These are phyloP conservation scores for Eupleurogrammus muticus DNA, from an alignment of 2,797 vertebrate genomes.

Conservation along the genomic window DNA sequence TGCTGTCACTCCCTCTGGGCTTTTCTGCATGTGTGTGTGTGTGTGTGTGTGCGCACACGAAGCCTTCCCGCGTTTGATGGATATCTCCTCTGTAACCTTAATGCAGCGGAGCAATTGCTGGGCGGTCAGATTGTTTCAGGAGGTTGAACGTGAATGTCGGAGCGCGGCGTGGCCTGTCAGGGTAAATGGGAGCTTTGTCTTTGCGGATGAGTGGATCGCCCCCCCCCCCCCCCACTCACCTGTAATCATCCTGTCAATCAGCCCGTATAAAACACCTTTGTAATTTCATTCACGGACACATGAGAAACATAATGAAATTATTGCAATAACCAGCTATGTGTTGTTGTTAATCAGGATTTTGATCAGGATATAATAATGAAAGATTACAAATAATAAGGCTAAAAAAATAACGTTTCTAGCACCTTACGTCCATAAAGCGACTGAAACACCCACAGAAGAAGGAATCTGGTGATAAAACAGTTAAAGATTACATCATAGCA, in stretches of 20 bases:
- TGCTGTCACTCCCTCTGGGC: constrained; percentile 27
- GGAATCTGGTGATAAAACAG: constrained; percentile 55
- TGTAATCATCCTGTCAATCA: too few relatives aligned
- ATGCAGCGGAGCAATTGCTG: constrained; percentile 20
- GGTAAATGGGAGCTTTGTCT: constrained; percentile 74
- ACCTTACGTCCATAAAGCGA: background rate
- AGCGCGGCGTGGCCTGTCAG: constrained; percentile 65
- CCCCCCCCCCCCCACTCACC: constrained; percentile 45
- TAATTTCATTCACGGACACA: constrained; percentile 5
- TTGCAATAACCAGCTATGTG: too few relatives aligned
- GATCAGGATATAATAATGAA: background rate
- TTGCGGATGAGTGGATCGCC: constrained; percentile 47
- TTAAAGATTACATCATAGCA: constrained; percentile 74
- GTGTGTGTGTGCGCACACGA: constrained; percentile 9
- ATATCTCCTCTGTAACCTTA: constrained; percentile 62
- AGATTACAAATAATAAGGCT: too few relatives aligned
- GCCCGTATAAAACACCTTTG: background rate
- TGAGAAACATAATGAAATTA: too few relatives aligned
- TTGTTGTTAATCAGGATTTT: background rate
- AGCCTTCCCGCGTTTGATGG: too few relatives aligned
- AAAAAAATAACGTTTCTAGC: too few relatives aligned
- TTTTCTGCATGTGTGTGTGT: constrained; percentile 19
- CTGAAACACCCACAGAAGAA: background rate
- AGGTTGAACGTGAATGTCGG: constrained; percentile 58
- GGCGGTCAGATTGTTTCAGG: constrained; percentile 43